Base-by-base conservation (phyloP, 2,113 vertebrate genomes). In the Syngnathus scovelli region DNA sequence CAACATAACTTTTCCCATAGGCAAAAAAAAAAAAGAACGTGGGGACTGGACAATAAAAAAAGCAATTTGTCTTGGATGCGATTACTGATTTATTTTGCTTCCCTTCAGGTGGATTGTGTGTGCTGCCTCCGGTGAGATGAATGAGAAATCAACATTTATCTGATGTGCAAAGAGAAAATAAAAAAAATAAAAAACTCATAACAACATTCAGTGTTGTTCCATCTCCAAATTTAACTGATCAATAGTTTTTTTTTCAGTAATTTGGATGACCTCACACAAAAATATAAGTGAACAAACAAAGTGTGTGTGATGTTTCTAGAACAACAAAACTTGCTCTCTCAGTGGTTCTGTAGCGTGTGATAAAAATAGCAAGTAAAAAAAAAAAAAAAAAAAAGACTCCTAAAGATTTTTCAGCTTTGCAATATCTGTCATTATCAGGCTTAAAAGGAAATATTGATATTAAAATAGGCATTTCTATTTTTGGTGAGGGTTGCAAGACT, bases 21-120 rank as follows among this genome's bases (percentile, higher is more conserved):
- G 76, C 64, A 33, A 78, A 71, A 72, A 72, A 56, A 19, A 33
- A 78, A 70, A 74, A 43, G 27, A 64, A 9, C 4, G 13, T 11
- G 33, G 60, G 49, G 52, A 68, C 64, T 62, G 71, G 63, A 64
- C 73, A 78, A 67, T 67, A 75, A 58, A 81, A 80, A 84, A 70
- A 64, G 58, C 75, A 43, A 83, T 85, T 85, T 85, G 73, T 89
- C 71, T 82, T 62, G 37, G 74, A 78, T 56, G 52, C 21, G n/a
- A 78, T 83, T 69, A 76, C 79, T 81, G 68, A 81, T 79, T 76
- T 61, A 73, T 77, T 76, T 74, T 36, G 66, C 70, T 38, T 60
- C 56, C 46, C 48, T 68, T 12, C 21, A 0, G 43, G 69, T 58
- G 59, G 33, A 71, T 65, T 67, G 63, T 48, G 11, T 54, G 54